Base-by-base conservation (phyloP, 2,888 invertebrate species). In the Scrobipalpa atriplicella region DNA sequence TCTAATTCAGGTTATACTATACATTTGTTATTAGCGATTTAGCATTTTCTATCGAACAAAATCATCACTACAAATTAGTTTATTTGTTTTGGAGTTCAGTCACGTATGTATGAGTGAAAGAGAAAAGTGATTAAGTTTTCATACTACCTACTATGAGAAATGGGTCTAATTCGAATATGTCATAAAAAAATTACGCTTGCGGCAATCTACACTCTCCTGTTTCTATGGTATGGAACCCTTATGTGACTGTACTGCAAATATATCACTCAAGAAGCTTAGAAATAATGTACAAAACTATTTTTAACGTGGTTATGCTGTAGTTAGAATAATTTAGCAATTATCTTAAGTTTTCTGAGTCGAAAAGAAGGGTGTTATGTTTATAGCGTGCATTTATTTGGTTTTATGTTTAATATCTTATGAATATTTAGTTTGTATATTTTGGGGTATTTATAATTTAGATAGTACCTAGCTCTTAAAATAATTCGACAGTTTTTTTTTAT, bases 281-380 rank as follows among this genome's bases (percentile, higher is more conserved):
- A 75, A 81, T 29, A n/a, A 29, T 89, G 89, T 91, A 91, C 91
- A 92, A 90, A 91, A 82, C 82, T 83, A 84, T 82, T 80, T 75
- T 84, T 78, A 79, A 82, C 79, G 76, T 81, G 79, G 56, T 85
- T 83, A 83, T 78, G 80, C 75, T 77, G 80, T 90, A 90, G 89
- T 75, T 90, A 90, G 87, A 81, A 81, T 90, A 90, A 90, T 89
- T 86, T 87, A 81, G 78, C 73, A 62, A 63, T 69, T 76, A 74
- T 72, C 68, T 72, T 65, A 72, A 62, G 72, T 70, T 70, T 71
- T 41, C 64, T 72, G 13, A n/a, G n/a, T 13, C 7, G 9, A 47
- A 47, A n/a, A 56, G 10, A 1, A 52, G 39, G 39, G 39, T 39
- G 39, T 39, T 39, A 39, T 39, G 39, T 39, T 39, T 6, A 10